A percentile compares a stretch with the other conserved stretches of the same genome.
Conservation (phyloP, 1,140 invertebrate genomes). For the Aphaenogaster rudis region DNA sequence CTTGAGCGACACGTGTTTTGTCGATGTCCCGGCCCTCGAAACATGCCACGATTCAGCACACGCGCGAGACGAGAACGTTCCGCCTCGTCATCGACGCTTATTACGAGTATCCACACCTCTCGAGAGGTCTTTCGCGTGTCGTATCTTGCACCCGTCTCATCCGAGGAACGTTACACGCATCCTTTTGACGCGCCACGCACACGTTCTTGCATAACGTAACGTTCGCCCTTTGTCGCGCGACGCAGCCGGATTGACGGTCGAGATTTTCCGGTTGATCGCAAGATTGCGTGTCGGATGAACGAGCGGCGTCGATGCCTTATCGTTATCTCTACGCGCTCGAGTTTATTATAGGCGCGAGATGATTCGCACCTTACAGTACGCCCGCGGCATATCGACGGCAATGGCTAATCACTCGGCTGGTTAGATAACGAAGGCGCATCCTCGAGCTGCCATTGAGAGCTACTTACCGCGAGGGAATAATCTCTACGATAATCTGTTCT, state of each 20-base stretch:
- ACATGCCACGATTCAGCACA: conserved; percentile 26
- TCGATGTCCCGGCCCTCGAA: conserved; percentile 12
- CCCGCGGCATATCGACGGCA: neutral
- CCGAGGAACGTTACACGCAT: conserved; percentile 7
- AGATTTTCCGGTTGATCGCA: neutral
- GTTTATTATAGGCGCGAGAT: conserved; percentile 56
- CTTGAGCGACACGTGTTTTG: conserved; percentile 8
- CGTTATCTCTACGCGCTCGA: conserved; percentile 45
- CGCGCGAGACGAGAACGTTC: conserved; percentile 31
- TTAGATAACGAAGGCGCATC: conserved; percentile 55
- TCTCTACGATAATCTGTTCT: conserved; percentile 12
- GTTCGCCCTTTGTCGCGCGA: conserved; percentile 27
- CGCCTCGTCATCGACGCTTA: conserved; percentile 49
- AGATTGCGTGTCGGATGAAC: conserved; percentile 44
- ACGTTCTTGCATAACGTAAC: conserved; percentile 15
- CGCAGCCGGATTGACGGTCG: conserved; percentile 10
- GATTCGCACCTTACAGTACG: conserved; percentile 29
- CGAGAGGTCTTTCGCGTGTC: conserved; percentile 25
- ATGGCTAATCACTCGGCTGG: conserved; percentile 37
- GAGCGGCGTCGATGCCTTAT: conserved; percentile 48
- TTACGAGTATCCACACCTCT: conserved; percentile 45
- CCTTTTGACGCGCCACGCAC: conserved; percentile 7
- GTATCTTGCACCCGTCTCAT: conserved; percentile 14
- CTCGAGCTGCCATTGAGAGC: conserved; percentile 39
- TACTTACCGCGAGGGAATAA: conserved; percentile 10